A percentile compares a stretch with the other conserved stretches of the same genome.
Conservation (phyloP, 2,797 vertebrate genomes). For the Setipinna tenuifilis region DNA sequence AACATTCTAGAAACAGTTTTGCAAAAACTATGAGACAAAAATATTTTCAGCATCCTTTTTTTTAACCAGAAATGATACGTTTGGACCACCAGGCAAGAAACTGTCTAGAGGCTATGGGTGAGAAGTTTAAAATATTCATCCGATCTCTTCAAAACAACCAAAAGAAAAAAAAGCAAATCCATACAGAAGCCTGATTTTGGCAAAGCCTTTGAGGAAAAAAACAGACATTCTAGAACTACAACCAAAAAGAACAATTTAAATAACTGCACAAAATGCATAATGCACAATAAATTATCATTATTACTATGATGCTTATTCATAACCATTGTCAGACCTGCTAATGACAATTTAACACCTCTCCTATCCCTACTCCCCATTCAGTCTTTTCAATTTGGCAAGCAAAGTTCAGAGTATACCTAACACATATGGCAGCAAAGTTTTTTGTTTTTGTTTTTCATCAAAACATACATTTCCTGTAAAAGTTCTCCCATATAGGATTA, state of each 20-base stretch:
- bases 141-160: conserved; percentile 9
- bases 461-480: background rate
- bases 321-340: conserved; percentile 17
- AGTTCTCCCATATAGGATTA: background rate
- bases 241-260: conserved; percentile 28
- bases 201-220: conserved; percentile 7
- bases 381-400: conserved; percentile 47
- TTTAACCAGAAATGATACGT: conserved; percentile 11
- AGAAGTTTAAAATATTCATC: conserved; percentile 14
- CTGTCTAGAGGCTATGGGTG: conserved; percentile 23
- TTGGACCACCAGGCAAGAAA: conserved; percentile 28
- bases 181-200: conserved; percentile 30
- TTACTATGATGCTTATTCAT: conserved; percentile 29
- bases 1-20: conserved; percentile 61
- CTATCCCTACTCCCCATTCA: background rate
- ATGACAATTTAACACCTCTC: background rate
- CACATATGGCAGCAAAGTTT: conserved; percentile 29
- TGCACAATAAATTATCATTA: conserved; percentile 30
- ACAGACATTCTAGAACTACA: conserved; percentile 12
- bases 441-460: background rate
- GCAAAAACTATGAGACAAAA: conserved; percentile 29
- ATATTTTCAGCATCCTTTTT: conserved; percentile 25
- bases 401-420: conserved; percentile 26
- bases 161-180: background rate
- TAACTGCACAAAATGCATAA: conserved; percentile 29